Evolutionary conservation across 2,797 vertebrate genomes (phyloP), one percentile per base, ranked within the genome.

Genomic region (Pipistrellus kuhlii): DNA sequence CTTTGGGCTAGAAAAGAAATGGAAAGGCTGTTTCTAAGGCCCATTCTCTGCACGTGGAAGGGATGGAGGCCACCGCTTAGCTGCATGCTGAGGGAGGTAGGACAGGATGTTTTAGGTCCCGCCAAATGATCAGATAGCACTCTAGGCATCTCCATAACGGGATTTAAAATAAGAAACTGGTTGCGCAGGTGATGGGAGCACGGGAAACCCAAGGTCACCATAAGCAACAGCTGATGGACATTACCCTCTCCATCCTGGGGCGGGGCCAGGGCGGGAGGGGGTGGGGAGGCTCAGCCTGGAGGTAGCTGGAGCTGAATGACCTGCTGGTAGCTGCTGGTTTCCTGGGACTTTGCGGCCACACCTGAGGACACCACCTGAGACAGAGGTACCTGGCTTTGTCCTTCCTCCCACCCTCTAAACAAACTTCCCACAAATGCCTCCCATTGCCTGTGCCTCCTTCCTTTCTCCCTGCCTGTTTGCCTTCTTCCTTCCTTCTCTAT

Each of bases 311-410:
- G 25, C 59, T 30, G 59, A 30, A 30, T 14, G 25, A 14, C 5
- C 59, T 62, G 59, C 59, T 0, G 62, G 35, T 7, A n/a, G n/a
- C 2, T 8, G 20, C 20, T 88, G 64, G 53, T 3, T 18, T 57
- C 55, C n/a, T 20, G 11, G 46, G 25, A n/a, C 41, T 13, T 3
- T 1, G 17, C 0, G 9, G 46, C 23, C 27, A 12, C 9, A 2
- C 30, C 21, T 12, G 35, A 17, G n/a, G 35, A 73, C 8, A 14
- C 12, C 0, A 0, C 13, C 51, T 23, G 41, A 66, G 57, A 17
- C 15, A 18, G 23, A 73, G n/a, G 20, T 25, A 38, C 8, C 3
- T 17, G 51, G 51, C 35, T 15, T 57, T 18, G 27, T 20, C 13
- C 23, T 51, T 71, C 25, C 18, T 30, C n/a, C 32, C 12, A 11